phyloP scores from a whole-genome alignment of 2,113 vertebrate genomes.

The Sminthopsis crassicaudata region DNA sequence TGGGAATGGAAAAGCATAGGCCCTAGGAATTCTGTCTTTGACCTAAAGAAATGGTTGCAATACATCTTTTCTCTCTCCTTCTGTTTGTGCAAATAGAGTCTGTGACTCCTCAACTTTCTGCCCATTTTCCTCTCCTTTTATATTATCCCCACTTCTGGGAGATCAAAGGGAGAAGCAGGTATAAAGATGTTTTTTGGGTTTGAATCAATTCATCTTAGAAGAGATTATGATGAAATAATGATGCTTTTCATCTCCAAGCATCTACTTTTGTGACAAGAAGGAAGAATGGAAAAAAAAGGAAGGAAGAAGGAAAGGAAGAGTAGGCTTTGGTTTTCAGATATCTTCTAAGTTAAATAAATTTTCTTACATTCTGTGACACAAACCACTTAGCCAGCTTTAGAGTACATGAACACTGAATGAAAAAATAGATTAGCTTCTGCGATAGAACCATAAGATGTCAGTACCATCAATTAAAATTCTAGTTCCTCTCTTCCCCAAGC shows the following conservation, averaged over 20 bases:
- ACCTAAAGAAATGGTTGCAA: conserved; percentile 68
- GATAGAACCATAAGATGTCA: background rate
- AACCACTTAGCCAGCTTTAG: background rate
- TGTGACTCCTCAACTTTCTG: background rate
- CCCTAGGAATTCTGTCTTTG: conserved; percentile 61
- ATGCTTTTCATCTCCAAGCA: background rate
- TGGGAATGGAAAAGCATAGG: conserved; percentile 57
- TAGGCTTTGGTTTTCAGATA: background rate
- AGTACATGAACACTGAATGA: background rate
- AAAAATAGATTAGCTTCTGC: background rate
- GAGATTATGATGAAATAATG: background rate
- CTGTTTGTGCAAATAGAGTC: conserved; percentile 67
- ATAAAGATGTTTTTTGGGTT: background rate
- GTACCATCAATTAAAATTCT: background rate
- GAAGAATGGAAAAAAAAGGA: background rate
- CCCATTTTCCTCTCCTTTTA: background rate
- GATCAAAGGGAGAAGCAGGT: background rate
- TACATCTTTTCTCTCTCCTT: background rate
- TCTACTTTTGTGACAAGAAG: background rate
- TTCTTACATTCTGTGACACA: background rate
- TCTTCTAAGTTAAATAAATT: background rate
- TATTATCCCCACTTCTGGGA: background rate
- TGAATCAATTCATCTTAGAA: background rate
- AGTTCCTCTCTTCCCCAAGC: background rate
- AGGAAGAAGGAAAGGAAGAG: background rate